Evolutionary conservation across 2,888 invertebrate species (phyloP).

Genomic region (Drosophila ustulata): DNA sequence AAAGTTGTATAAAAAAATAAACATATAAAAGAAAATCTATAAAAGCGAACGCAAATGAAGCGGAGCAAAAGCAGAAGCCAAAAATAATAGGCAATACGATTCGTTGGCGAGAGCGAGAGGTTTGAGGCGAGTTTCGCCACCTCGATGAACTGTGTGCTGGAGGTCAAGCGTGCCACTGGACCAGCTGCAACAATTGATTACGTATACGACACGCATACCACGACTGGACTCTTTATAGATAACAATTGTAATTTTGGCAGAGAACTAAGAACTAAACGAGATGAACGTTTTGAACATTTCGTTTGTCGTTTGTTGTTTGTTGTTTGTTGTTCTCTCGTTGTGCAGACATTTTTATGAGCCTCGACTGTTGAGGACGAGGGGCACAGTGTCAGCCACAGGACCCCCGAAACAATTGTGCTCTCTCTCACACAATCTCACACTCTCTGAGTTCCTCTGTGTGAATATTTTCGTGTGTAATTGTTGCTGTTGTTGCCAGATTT

Average conservation of each 20-base stretch:
- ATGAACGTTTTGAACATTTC: constrained; percentile 39
- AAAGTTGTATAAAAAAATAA: constrained; percentile 12
- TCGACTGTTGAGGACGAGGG: constrained; percentile 17
- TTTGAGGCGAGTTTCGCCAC: constrained; percentile 5
- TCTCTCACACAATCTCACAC: background rate
- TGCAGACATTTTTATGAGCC: constrained; percentile 75
- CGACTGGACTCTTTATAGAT: constrained; percentile 45
- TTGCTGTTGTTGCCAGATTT: constrained; percentile 43
- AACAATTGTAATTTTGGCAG: constrained; percentile 45
- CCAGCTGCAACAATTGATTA: constrained; percentile 75
- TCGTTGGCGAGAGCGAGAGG: background rate
- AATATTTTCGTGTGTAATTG: constrained; percentile 56
- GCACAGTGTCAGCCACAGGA: constrained; percentile 48
- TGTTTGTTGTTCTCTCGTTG: constrained; percentile 40
- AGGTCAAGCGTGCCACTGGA: constrained; percentile 48
- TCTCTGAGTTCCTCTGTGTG: constrained; percentile 1
- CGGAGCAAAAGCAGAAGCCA: constrained; percentile 45
- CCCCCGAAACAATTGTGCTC: constrained; percentile 18
- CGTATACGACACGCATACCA: constrained; percentile 72
- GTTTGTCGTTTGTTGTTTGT: constrained; percentile 40
- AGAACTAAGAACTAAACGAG: constrained; percentile 26
- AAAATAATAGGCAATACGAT: constrained; percentile 55
- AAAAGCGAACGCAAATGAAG: constrained; percentile 51
- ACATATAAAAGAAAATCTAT: constrained; percentile 20
- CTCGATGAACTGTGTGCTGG: constrained; percentile 29